Percentiles rank a stretch among this genome's conserved stretches.
Conservation (phyloP, 2,797 vertebrate species). For the Crocodylus rhombifer region DNA sequence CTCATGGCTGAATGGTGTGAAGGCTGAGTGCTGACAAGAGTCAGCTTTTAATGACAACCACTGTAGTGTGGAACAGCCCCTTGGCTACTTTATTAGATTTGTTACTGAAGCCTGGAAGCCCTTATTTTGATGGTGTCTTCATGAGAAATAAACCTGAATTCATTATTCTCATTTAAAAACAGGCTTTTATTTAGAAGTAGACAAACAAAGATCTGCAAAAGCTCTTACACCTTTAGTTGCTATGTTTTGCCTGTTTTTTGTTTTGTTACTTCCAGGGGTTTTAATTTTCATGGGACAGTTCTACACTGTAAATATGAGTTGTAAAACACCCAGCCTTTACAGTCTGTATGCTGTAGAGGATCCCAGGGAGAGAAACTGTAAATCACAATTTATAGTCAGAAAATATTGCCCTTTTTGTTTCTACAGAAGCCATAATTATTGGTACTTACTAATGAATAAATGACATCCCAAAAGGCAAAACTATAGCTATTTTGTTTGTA, state of each 20-base stretch:
- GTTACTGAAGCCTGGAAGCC: background rate
- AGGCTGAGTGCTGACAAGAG: background rate
- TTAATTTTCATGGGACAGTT: accelerated
- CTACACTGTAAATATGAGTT: background rate
- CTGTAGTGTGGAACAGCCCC: background rate
- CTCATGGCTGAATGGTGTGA: background rate
- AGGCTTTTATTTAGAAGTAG: background rate
- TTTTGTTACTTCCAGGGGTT: background rate
- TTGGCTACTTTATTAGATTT: background rate
- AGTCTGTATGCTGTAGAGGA: background rate
- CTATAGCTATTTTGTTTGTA: background rate
- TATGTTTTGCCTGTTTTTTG: background rate
- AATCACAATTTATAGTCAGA: background rate
- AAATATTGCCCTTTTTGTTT: background rate
- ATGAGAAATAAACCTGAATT: background rate
- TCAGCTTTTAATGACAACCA: background rate
- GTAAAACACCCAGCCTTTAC: background rate
- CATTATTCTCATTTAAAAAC: background rate
- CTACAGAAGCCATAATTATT: background rate
- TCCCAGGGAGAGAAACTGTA: background rate
- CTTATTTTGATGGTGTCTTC: background rate
- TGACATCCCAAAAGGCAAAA: too few relatives aligned
- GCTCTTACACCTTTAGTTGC: background rate
- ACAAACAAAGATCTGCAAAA: background rate
- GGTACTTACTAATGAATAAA: background rate